Percentiles rank a stretch among this genome's conserved stretches.
These are phyloP conservation scores for Hydropotes inermis DNA, from an alignment of 2,113 vertebrate species.

Conservation along the genomic window DNA sequence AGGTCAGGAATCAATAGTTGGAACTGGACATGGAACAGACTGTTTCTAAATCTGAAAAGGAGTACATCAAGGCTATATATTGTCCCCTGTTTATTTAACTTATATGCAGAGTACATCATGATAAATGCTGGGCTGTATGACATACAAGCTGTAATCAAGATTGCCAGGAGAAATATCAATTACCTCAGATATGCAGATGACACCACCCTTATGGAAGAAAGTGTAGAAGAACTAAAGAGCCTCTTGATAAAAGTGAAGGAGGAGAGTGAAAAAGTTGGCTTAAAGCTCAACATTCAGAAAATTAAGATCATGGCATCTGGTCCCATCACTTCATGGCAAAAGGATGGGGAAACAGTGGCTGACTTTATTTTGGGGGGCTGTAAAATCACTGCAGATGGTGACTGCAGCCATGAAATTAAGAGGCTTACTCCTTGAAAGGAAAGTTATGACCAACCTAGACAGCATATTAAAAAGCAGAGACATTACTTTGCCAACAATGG, in stretches of 20 bases:
- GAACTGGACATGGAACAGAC: not conserved
- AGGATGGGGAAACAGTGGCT: not conserved
- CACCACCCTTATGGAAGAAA: not conserved
- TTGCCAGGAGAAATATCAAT: accelerated
- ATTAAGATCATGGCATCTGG: not conserved
- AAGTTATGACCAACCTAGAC: not conserved
- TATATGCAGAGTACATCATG: not conserved
- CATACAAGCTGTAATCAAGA: not conserved
- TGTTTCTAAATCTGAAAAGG: accelerated
- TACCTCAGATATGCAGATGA: not conserved
- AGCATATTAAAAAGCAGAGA: not conserved
- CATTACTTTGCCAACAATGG: not conserved
- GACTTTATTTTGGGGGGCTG: accelerated
- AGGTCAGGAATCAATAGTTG: not conserved
- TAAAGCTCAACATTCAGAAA: not conserved
- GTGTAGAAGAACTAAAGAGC: not conserved
- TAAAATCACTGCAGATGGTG: not conserved
- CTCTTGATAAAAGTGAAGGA: not conserved
- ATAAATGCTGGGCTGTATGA: not conserved
- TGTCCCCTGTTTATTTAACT: not conserved
- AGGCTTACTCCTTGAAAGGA: not conserved
- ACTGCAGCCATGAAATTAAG: not conserved
- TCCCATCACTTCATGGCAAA: not conserved
- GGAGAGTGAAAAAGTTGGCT: not conserved
- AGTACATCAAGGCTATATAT: not conserved